Base-by-base conservation (phyloP, 1,140 invertebrate species). In the Planococcus citri region DNA sequence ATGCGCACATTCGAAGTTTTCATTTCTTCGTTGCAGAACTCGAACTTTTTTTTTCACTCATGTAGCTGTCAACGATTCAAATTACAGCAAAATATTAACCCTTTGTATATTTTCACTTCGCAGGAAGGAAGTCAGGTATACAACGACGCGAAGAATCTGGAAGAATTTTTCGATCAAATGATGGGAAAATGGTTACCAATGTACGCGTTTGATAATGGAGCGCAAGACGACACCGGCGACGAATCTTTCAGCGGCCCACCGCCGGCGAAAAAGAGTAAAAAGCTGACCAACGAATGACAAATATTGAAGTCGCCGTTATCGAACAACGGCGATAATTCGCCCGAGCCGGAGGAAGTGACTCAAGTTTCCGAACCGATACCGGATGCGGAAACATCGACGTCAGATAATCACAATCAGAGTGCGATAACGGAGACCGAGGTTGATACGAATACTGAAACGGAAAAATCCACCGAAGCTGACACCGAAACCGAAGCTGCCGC, bases 101-200 rank as follows among this genome's bases (percentile, higher is more conserved):
- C 33, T 14, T 37, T 37, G 33, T 37, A 8, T 37, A 51, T 68
- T 64, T 69, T 69, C 25, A 17, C 20, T 60, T 64, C 17, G 22
- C 60, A 64, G 60, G 22, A 64, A 25, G 60, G 60, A 64, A 68
- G 88, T n/a, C 85, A 87, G 77, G 84, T 91, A n/a, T 90, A 88
- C 77, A 84, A 85, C 73, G 88, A 91, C 79, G 90, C 89, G n/a
- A 87, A 87, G 75, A 86, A 85, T 73, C 82, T 94, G 71, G 90
- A 92, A 77, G 87, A 89, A 76, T 91, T 91, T 78, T 92, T 93
- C 76, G 89, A 92, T 73, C 85, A 88, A 74, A 84, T 91, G 75
- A 81, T 94, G 71, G 74, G 85, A 68, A 91, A 91, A 77, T 91
- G 88, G 85, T 79, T 92, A 72, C 90, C 90, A 3, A 33, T 29